A percentile compares a stretch with the other conserved stretches of the same genome.
These are phyloP conservation scores for Oncorhynchus masou DNA, from an alignment of 2,113 vertebrate genomes.

Conservation along the genomic window DNA sequence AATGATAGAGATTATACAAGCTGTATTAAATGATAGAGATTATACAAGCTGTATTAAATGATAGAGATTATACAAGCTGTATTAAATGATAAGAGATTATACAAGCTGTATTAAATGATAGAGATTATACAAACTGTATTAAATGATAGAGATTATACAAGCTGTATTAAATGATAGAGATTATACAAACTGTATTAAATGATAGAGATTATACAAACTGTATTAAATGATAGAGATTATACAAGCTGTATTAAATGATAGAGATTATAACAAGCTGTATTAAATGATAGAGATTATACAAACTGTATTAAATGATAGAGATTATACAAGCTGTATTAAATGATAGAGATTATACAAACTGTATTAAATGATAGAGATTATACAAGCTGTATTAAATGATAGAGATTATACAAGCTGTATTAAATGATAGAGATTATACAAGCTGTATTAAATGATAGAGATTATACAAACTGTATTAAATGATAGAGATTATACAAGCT, in stretches of 20 bases:
- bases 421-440: no score
- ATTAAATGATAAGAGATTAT: constrained; percentile 13
- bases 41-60: no score
- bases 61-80: constrained; percentile 15
- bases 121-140: constrained; percentile 26
- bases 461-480: constrained; percentile 15
- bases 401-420: constrained; percentile 19
- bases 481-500: constrained; percentile 9
- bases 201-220: background rate
- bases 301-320: no score
- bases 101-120: constrained; percentile 3
- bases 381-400: constrained; percentile 2
- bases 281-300: no score
- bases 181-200: constrained; percentile 7
- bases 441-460: constrained; percentile 34
- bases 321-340: constrained; percentile 34
- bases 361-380: no score
- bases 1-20: background rate
- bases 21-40: no score
- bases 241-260: constrained; percentile 6
- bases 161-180: constrained; percentile 30
- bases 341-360: constrained; percentile 11
- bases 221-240: no score
- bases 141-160: constrained; percentile 4
- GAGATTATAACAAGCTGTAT: constrained; percentile 5